phyloP scores from a whole-genome alignment of 2,888 invertebrate species.

The Ctenicera cuprea region DNA sequence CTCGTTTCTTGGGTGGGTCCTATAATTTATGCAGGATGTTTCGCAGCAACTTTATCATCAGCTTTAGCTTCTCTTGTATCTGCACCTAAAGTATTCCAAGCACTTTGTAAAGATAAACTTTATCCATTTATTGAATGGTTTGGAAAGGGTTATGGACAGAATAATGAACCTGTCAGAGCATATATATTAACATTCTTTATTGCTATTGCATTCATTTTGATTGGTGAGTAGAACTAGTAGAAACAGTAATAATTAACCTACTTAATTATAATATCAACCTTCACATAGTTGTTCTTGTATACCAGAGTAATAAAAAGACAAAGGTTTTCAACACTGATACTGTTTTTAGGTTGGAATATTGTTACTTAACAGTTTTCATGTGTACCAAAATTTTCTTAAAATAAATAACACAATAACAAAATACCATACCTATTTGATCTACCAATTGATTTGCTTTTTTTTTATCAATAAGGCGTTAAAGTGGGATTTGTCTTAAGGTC shows the following conservation, averaged over 20 bases:
- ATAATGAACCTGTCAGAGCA: slow-evolving; percentile 90
- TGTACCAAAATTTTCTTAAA: too few relatives aligned
- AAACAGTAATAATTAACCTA: not conserved
- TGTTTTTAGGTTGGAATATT: too few relatives aligned
- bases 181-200: slow-evolving; percentile 95
- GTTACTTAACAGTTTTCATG: too few relatives aligned
- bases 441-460: too few relatives aligned
- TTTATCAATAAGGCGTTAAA: too few relatives aligned
- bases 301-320: not conserved
- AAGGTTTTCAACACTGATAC: too few relatives aligned
- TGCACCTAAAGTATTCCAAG: slow-evolving; percentile 96
- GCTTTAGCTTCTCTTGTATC: slow-evolving; percentile 97
- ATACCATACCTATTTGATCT: too few relatives aligned
- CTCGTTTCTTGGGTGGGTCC: slow-evolving; percentile 91
- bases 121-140: slow-evolving; percentile 95
- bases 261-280: too few relatives aligned
- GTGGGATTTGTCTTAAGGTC: too few relatives aligned
- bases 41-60: slow-evolving; percentile 97
- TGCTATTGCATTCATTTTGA: slow-evolving; percentile 88
- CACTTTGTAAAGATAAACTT: slow-evolving; percentile 94
- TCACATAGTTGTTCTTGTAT: too few relatives aligned
- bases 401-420: too few relatives aligned
- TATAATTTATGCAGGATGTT: slow-evolving; percentile 96
- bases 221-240: slow-evolving; percentile 79
- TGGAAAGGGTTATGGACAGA: slow-evolving; percentile 88